Evolutionary conservation across 2,888 invertebrate species (phyloP).

Genomic region (Diadromus collaris): DNA sequence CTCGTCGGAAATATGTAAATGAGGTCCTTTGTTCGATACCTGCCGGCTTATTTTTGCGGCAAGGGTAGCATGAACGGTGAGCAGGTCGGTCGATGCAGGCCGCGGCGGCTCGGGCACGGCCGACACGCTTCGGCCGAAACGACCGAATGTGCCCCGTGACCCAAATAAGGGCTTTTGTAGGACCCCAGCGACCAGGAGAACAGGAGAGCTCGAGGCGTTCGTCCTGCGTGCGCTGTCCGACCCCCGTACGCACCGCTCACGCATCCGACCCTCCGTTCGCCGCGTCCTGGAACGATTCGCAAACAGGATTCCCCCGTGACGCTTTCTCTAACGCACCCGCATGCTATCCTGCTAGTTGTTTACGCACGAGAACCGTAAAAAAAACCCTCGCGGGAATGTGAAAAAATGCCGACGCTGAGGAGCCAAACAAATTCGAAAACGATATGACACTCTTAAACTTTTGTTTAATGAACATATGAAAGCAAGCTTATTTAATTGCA

Average conservation of each 20-base stretch:
- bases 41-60: slow-evolving; percentile 78
- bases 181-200: slow-evolving; percentile 77
- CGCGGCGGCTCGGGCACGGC: not conserved
- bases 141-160: slow-evolving; percentile 73
- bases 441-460: not conserved
- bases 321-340: slow-evolving; percentile 50
- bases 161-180: slow-evolving; percentile 80
- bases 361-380: slow-evolving; percentile 76
- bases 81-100: slow-evolving; percentile 65
- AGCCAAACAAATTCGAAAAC: not conserved
- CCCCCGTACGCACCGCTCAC: slow-evolving; percentile 62
- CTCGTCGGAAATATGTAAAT: slow-evolving; percentile 77
- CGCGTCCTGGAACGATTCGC: slow-evolving; percentile 67
- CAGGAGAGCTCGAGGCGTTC: slow-evolving; percentile 66
- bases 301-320: slow-evolving; percentile 65
- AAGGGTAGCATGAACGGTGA: slow-evolving; percentile 72
- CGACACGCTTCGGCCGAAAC: slow-evolving; percentile 63
- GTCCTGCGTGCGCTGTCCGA: slow-evolving; percentile 59
- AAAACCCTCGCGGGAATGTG: slow-evolving; percentile 60
- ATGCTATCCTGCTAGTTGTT: slow-evolving; percentile 79
- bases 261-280: slow-evolving; percentile 48
- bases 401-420: slow-evolving; percentile 9
- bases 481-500: not conserved
- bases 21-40: slow-evolving; percentile 79
- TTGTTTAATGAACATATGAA: not conserved